Percentiles rank a stretch among this genome's conserved stretches.
phyloP scores from a whole-genome alignment of 2,797 vertebrate species.

The Galaxias olidus region DNA sequence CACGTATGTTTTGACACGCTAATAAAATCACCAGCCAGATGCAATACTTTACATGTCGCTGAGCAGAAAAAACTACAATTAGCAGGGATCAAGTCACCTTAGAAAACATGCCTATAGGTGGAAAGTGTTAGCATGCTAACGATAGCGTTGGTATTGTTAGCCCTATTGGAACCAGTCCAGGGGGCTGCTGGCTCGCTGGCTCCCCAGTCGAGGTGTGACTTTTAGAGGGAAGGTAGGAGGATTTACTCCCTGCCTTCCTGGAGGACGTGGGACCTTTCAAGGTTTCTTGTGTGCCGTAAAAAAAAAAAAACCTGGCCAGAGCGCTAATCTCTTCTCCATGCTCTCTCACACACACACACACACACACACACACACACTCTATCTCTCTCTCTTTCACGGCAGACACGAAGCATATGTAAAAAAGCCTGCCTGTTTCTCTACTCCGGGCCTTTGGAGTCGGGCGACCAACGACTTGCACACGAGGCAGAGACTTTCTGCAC shows the following conservation, averaged over 20 bases:
- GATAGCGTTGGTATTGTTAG: constrained; percentile 16
- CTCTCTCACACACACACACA: constrained; percentile 3
- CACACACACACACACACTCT: constrained; percentile 5
- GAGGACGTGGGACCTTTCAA: constrained; percentile 44
- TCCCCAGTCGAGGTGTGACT: constrained; percentile 38
- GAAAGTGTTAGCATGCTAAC: neutral
- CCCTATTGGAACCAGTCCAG: constrained; percentile 13
- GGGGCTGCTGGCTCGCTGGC: constrained; percentile 25
- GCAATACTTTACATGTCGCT: too few species aligned
- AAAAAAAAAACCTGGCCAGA: constrained; percentile 48
- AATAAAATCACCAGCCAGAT: too few species aligned
- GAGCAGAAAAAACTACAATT: too few species aligned
- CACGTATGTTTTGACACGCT: too few species aligned
- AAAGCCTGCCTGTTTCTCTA: constrained; percentile 43
- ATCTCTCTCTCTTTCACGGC: too few species aligned
- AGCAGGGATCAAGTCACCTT: too few species aligned
- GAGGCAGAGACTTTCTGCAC: constrained; percentile 30
- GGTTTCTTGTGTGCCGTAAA: constrained; percentile 44
- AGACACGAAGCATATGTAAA: constrained; percentile 26
- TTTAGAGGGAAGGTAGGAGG: constrained; percentile 42
- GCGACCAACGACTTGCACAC: constrained; percentile 42
- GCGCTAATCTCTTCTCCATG: constrained; percentile 25
- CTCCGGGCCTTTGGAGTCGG: constrained; percentile 36
- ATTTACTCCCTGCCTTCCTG: constrained; percentile 49
- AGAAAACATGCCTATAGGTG: too few species aligned